Percentiles rank a stretch among this genome's conserved stretches.
Evolutionary conservation across 2,888 invertebrate species (phyloP).

Genomic region (Eudasyphora cyanicolor): DNA sequence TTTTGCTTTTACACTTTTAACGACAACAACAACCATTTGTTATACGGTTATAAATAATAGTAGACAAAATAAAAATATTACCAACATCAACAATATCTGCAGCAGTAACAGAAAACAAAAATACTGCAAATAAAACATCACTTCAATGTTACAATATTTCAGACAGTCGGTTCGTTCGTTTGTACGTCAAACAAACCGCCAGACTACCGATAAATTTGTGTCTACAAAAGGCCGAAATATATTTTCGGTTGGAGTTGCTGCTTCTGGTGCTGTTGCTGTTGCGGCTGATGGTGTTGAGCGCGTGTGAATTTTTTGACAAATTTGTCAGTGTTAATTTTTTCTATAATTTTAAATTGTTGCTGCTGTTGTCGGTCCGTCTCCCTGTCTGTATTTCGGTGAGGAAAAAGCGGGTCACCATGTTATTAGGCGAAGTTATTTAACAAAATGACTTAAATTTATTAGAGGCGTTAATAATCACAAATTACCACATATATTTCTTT

Average conservation of each 20-base stretch:
- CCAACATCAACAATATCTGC: background rate
- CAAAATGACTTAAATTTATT: constrained; percentile 8
- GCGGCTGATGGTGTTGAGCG: background rate
- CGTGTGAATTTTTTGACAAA: constrained; percentile 50
- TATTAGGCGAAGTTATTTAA: background rate
- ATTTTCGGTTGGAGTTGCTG: background rate
- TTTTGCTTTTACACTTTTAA: too few species aligned
- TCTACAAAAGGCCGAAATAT: background rate
- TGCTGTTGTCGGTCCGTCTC: background rate
- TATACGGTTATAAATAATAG: background rate
- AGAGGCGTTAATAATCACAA: constrained; percentile 11
- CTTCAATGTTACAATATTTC: background rate
- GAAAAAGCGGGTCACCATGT: constrained; percentile 24
- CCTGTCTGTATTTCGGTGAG: background rate
- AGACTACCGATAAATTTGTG: background rate
- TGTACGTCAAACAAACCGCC: background rate
- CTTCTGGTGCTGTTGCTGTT: background rate
- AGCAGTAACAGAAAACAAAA: background rate
- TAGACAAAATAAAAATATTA: background rate
- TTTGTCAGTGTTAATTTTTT: constrained; percentile 38
- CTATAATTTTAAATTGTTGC: background rate
- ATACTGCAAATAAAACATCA: background rate
- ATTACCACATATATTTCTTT: background rate
- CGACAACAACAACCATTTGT: background rate
- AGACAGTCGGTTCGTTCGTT: background rate